Evolutionary conservation across 2,113 vertebrate genomes (phyloP), one percentile per base, ranked within the genome.

Genomic region (Illadopsis cleaveri): DNA sequence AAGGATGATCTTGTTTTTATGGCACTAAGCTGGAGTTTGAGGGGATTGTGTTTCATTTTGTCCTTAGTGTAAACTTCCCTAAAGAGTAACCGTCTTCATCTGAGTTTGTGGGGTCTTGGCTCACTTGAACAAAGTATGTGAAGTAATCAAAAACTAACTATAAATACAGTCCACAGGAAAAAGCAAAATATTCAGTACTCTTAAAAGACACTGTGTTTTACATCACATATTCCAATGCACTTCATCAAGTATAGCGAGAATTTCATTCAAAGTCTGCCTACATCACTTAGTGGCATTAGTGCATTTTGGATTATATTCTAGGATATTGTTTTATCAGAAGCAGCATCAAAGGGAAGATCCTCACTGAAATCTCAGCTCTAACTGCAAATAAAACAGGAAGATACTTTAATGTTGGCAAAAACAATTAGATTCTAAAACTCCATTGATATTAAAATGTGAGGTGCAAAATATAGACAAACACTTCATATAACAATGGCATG

Each of bases 281-380:
- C 11, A 48, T 35, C 6, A 31, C 3, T 56, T 33, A 24, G 15
- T 1, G 0, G 2, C 5, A 44, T 62, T 70, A n/a, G 19, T 30
- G 15, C 4, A 78, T 61, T 69, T 85, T 48, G 12, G 14, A 28
- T 64, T 62, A 48, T 48, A 31, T 37, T 25, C 9, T 58, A 77
- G 7, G 15, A 64, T 20, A 40, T 24, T 15, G 7, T 57, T 70
- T 66, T 44, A 38, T 9, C 23, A 68, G 51, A 8, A 80, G 6
- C 2, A 78, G 6, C 9, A 56, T 37, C 58, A 56, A 66, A 82
- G 5, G 37, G 22, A 70, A 88, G 28, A 2, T 69, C 16, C 22
- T 56, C 5, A 60, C 15, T 83, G 37, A 77, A 31, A 42, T 60
- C 4, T 72, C 48, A 62, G 40, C 10, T 45, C 5, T 42, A 66